Base-by-base conservation (phyloP, 2,888 invertebrate species). In the Drosophila multiciliata region DNA sequence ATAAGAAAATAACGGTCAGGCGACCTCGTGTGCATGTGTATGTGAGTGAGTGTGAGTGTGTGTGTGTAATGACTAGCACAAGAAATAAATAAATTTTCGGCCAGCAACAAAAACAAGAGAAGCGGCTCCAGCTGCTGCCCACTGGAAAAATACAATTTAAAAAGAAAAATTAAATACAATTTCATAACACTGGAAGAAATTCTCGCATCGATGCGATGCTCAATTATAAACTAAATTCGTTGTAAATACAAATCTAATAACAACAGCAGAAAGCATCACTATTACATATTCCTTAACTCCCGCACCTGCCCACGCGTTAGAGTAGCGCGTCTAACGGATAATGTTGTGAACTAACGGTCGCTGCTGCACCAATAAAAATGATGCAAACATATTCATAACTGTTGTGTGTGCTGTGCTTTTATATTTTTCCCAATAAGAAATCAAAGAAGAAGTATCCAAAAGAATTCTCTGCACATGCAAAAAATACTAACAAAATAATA, bases 41-140 rank as follows among this genome's bases (percentile, higher is more conserved):
- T 45, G 48, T 42, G 49, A 32, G 62, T 60, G 50, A 53, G 54
- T 61, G 45, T 69, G 54, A 36, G 67, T 69, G 62, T 55, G 59
- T 73, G 73, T 70, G 80, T 72, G 86, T 84, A 84, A 84, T 83
- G 88, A 83, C 86, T 80, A 88, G 78, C 75, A 68, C 74, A 83
- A 83, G 87, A 88, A 86, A 88, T 83, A 88, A 88, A 88, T 83
- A 86, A 77, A 74, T 66, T 71, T 68, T 71, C 62, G 50, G 55
- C 52, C 72, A 74, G 42, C 58, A 80, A 59, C 60, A 49, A 20
- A 59, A 45, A 45, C 45, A 45, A 45, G 45, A 23, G 45, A 8
- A 23, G 54, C 73, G 80, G 73, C 85, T 85, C 86, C 88, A 88
- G 83, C 86, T 86, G 83, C 86, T 88, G 83, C 83, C 85, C 80